Percentiles rank a stretch among this genome's conserved stretches.
Evolutionary conservation across 2,888 invertebrate genomes (phyloP).

Genomic region (Hirtodrosophila cameraria): DNA sequence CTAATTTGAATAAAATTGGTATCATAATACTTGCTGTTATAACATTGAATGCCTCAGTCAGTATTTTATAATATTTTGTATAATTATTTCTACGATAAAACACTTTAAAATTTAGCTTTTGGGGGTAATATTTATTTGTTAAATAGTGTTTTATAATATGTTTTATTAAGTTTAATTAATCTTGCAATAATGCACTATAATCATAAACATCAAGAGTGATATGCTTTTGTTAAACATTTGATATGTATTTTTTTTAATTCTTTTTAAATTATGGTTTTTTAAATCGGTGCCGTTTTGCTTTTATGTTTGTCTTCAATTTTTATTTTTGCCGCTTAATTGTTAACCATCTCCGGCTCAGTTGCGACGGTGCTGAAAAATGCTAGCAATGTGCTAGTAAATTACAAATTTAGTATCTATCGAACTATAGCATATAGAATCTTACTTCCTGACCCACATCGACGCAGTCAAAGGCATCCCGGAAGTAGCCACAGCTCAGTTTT

Average conservation of each 20-base stretch:
- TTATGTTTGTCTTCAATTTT: slow-evolving; percentile 15
- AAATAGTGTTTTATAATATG: slow-evolving; percentile 8
- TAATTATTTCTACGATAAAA: slow-evolving; percentile 52
- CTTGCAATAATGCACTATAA: slow-evolving; percentile 9
- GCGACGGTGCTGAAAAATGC: slow-evolving; percentile 60
- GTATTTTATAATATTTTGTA: slow-evolving; percentile 55
- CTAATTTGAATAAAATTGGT: slow-evolving; percentile 49
- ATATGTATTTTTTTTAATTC: slow-evolving; percentile 51
- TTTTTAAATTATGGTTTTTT: slow-evolving; percentile 12
- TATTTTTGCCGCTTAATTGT: neutral
- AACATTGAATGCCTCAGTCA: slow-evolving; percentile 81
- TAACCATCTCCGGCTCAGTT: slow-evolving; percentile 28
- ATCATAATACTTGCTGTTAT: slow-evolving; percentile 59
- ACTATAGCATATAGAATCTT: neutral
- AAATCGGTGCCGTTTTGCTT: slow-evolving; percentile 33
- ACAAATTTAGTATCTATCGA: neutral
- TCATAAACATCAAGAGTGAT: slow-evolving; percentile 55
- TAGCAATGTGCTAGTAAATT: slow-evolving; percentile 42
- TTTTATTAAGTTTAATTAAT: slow-evolving; percentile 2
- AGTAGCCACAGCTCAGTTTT: slow-evolving; percentile 95
- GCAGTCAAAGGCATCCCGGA: slow-evolving; percentile 94
- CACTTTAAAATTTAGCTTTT: slow-evolving; percentile 43
- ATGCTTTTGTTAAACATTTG: slow-evolving; percentile 60
- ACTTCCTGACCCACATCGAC: slow-evolving; percentile 85
- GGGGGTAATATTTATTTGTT: slow-evolving; percentile 15